Base-by-base conservation (phyloP, 2,888 invertebrate genomes). In the Drosophila emarginata region DNA sequence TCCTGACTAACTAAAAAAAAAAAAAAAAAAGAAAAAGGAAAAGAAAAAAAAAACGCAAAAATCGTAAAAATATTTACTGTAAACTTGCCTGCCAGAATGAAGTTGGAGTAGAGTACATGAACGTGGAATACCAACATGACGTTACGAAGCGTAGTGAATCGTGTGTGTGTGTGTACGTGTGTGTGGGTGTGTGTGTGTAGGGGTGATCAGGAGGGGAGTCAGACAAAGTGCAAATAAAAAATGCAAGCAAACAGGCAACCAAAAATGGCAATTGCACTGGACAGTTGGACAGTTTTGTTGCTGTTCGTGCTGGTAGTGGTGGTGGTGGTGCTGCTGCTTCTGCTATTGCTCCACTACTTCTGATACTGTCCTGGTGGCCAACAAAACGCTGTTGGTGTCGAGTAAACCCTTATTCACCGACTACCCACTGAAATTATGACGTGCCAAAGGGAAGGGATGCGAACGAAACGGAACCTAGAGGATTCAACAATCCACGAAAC, bases 171-270 rank as follows among this genome's bases (percentile, higher is more conserved):
- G 28, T 28, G 28, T 2, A 11, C 9, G 9, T 32, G 32, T 32
- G 9, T 32, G 9, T 11, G 32, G 9, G 9, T 32, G 32, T 32
- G 32, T 32, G 32, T 32, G 9, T 1, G 32, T 2, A 23, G 1
- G 32, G 7, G 11, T 32, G 32, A 2, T 28, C 5, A 6, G 28
- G 9, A 9, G 9, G 18, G 45, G 45, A 45, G 45, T 12, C 83
- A 85, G 85, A 85, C 85, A 82, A 79, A 86, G 83, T 83, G 80
- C 86, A 82, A 85, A 82, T 82, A 82, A 85, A 82, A 82, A 82
- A 82, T 82, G 86, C 80, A 80, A 67, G 80, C 86, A 82, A 86
- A 83, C 82, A 78, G 73, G 62, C 82, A 86, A 77, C 83, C 82
- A 85, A 82, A 45, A 82, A 71, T 86, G 86, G 82, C 82, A 82